These are phyloP conservation scores for Ophion obscuratus DNA, from an alignment of 2,888 invertebrate genomes.

Conservation along the genomic window DNA sequence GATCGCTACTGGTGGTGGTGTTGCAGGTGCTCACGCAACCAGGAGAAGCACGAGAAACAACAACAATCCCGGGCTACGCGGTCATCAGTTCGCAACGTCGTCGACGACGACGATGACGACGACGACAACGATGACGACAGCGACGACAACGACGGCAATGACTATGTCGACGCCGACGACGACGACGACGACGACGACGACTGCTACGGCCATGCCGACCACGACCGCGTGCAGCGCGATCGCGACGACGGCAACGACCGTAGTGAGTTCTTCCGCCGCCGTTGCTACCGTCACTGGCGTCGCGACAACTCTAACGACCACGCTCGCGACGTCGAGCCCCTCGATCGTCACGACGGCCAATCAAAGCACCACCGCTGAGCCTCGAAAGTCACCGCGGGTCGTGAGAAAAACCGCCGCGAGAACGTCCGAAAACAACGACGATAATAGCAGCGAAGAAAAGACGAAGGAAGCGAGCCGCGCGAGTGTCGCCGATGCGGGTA, in stretches of 20 bases:
- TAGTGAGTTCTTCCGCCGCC: neutral
- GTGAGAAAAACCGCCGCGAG: conserved; percentile 87
- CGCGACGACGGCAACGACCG: conserved; percentile 40
- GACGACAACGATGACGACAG: conserved; percentile 73
- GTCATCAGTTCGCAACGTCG: conserved; percentile 66
- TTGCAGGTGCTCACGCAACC: conserved; percentile 82
- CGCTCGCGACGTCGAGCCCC: neutral
- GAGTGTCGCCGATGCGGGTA: neutral
- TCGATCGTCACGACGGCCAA: conserved; percentile 14
- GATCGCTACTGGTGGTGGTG: conserved; percentile 80
- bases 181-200: conserved; percentile 58
- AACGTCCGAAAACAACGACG: conserved; percentile 88
- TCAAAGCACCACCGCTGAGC: conserved; percentile 69
- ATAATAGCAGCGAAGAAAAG: conserved; percentile 88
- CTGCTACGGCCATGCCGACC: neutral
- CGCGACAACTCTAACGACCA: conserved; percentile 73
- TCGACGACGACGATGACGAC: conserved; percentile 81
- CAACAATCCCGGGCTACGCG: conserved; percentile 73
- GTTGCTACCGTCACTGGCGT: neutral
- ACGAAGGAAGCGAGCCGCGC: conserved; percentile 70
- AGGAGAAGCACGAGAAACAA: conserved; percentile 87
- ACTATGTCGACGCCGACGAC: conserved; percentile 71
- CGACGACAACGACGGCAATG: conserved; percentile 26
- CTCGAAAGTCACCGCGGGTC: conserved; percentile 88
- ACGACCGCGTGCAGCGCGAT: conserved; percentile 10